A percentile compares a stretch with the other conserved stretches of the same genome.
These are phyloP conservation scores for Sebastiscus albofasciatus DNA, from an alignment of 2,797 vertebrate species.

Conservation along the genomic window DNA sequence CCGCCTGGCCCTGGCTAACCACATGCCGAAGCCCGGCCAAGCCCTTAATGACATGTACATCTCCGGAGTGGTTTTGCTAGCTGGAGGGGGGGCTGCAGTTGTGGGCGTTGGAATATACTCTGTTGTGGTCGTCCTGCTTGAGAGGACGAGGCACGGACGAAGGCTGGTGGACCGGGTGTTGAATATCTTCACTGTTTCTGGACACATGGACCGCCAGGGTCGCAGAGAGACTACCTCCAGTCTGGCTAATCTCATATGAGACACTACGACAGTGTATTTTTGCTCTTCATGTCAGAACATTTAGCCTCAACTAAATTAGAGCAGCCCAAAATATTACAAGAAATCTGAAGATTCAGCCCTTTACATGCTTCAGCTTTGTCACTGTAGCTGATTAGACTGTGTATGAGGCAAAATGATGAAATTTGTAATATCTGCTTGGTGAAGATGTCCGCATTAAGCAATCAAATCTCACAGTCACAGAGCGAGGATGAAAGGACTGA, in stretches of 20 bases:
- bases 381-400: background rate
- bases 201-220: slow-evolving; percentile 82
- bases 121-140: slow-evolving; percentile 68
- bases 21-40: slow-evolving; percentile 84
- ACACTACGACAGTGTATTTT: background rate
- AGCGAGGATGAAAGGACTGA: background rate
- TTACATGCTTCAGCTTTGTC: slow-evolving; percentile 27
- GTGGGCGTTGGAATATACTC: slow-evolving; percentile 79
- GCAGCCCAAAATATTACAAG: slow-evolving; percentile 24
- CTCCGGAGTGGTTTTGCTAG: slow-evolving; percentile 89
- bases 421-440: slow-evolving; percentile 20
- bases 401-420: slow-evolving; percentile 4
- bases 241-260: slow-evolving; percentile 94
- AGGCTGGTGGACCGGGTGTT: slow-evolving; percentile 77
- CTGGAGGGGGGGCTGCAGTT: slow-evolving; percentile 85
- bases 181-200: slow-evolving; percentile 92
- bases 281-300: slow-evolving; percentile 7
- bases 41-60: slow-evolving; percentile 94
- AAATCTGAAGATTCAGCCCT: slow-evolving; percentile 25
- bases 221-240: slow-evolving; percentile 93
- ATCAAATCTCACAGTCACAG: background rate
- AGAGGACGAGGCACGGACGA: slow-evolving; percentile 77
- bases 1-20: slow-evolving; percentile 85
- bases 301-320: slow-evolving; percentile 26
- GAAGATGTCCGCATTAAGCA: slow-evolving; percentile 4